Conservation (phyloP, 2,797 vertebrate species). For the Spheniscus humboldti region DNA sequence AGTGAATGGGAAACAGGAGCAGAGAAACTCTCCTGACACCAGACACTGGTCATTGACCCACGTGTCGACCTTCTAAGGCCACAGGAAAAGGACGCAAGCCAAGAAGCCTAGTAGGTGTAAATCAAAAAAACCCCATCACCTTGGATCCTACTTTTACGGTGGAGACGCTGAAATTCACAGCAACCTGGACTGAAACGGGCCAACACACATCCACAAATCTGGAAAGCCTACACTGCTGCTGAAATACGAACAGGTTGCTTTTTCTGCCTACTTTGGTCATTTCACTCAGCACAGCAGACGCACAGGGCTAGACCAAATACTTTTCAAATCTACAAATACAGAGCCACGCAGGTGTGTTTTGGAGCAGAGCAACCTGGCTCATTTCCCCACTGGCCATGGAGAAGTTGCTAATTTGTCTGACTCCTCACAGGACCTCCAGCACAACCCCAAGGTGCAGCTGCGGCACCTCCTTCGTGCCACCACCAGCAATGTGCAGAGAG, state of each 20-base stretch:
- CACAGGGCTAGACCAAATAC: neutral
- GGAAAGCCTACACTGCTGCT: neutral
- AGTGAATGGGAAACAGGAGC: neutral
- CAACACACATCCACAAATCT: neutral
- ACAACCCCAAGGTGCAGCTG: neutral
- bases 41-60: neutral
- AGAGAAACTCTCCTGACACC: neutral
- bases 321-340: neutral
- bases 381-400: neutral
- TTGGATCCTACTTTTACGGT: neutral
- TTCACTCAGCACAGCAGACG: neutral
- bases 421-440: neutral
- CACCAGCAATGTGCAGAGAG: neutral
- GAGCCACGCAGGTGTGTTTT: neutral
- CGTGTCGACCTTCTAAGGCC: accelerated
- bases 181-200: neutral
- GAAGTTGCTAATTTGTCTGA: neutral
- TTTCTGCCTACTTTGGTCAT: neutral
- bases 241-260: neutral
- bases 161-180: neutral
- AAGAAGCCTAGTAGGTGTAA: neutral
- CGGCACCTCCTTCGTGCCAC: neutral
- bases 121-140: neutral
- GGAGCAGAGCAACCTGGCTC: neutral
- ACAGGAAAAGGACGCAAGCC: neutral